These are phyloP conservation scores for Pomatorhinus ruficollis DNA, from an alignment of 2,113 vertebrate genomes.

Conservation along the genomic window DNA sequence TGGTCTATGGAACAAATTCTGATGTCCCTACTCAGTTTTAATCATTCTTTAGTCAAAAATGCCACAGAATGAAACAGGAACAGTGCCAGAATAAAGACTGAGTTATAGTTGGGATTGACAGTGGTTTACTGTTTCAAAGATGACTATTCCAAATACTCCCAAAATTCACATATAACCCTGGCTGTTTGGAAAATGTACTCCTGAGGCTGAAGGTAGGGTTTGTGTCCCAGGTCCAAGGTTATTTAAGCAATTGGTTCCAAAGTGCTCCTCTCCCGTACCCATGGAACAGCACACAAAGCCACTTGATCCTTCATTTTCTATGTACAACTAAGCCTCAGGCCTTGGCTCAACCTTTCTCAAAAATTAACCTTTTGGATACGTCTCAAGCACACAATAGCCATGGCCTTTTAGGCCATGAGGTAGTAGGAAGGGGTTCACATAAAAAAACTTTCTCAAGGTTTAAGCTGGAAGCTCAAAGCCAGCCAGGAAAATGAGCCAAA, in stretches of 20 bases:
- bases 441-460: neutral
- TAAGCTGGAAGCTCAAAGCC: neutral
- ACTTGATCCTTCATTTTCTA: neutral
- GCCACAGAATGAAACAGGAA: neutral
- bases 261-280: accelerated
- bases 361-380: neutral
- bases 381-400: neutral
- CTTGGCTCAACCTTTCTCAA: neutral
- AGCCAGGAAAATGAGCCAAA: neutral
- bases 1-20: neutral
- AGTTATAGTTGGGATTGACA: neutral
- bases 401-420: neutral
- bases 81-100: neutral
- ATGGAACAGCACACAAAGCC: neutral
- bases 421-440: neutral
- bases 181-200: neutral
- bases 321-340: neutral
- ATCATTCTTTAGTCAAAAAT: constrained; percentile 2
- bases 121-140: neutral
- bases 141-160: neutral
- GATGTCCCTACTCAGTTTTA: neutral
- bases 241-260: neutral
- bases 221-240: neutral
- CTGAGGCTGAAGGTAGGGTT: neutral
- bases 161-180: neutral